Evolutionary conservation across 1,140 invertebrate species (phyloP).

Genomic region (Papilio aristodemus): DNA sequence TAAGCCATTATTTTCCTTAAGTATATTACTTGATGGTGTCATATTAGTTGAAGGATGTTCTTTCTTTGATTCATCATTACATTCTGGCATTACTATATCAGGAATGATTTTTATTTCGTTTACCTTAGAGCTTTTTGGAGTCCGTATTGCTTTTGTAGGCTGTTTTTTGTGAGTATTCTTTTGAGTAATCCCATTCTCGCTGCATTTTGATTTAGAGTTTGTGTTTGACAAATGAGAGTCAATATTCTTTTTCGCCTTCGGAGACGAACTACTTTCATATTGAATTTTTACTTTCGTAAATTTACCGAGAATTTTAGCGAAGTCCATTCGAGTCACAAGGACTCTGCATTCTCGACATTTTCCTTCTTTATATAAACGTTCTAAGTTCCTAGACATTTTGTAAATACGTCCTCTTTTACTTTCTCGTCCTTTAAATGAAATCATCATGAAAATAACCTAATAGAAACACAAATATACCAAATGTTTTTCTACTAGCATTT

Average conservation of each 20-base stretch:
- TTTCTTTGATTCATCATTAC: constrained; percentile 25
- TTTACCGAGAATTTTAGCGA: constrained; percentile 75
- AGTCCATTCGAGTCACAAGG: constrained; percentile 74
- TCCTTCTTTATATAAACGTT: constrained; percentile 70
- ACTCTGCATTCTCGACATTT: constrained; percentile 75
- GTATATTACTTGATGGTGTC: constrained; percentile 45
- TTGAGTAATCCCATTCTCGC: constrained; percentile 75
- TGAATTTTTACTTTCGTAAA: constrained; percentile 76
- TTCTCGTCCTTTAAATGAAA: constrained; percentile 60
- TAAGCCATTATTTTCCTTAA: constrained; percentile 70
- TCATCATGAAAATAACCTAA: constrained; percentile 49
- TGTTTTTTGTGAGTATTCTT: constrained; percentile 59
- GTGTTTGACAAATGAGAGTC: constrained; percentile 44
- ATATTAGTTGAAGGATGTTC: constrained; percentile 31
- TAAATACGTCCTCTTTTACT: constrained; percentile 52
- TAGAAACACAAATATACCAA: constrained; percentile 21
- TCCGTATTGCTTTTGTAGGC: constrained; percentile 40
- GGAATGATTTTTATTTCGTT: constrained; percentile 28
- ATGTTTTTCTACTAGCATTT: constrained; percentile 35
- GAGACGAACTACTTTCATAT: constrained; percentile 64
- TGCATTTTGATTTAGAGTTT: constrained; percentile 64
- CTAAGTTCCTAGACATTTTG: constrained; percentile 62
- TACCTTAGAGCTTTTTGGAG: constrained; percentile 45
- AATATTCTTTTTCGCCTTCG: constrained; percentile 52
- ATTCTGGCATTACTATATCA: constrained; percentile 32